Evolutionary conservation across 2,113 vertebrate genomes (phyloP), one percentile per base, ranked within the genome.

Genomic region (Phylloscopus trochilus): DNA sequence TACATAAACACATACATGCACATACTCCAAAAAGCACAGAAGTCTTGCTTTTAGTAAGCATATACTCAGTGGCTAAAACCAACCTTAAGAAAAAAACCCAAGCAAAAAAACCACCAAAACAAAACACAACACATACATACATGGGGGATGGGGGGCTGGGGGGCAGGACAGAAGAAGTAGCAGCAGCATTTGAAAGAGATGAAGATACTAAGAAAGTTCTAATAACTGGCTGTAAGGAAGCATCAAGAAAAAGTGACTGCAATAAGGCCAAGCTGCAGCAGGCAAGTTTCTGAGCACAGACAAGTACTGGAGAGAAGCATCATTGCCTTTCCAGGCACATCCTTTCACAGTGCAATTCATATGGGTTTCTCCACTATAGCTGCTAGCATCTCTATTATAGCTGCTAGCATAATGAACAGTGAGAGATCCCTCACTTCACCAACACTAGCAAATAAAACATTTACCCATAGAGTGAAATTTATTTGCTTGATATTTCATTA

Each of bases 81-180:
- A 93, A 68, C 4, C 23, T 3, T 4, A 14, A 7, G 28, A 39
- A 53, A 39, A 41, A 41, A 19, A 37, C 17, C 11, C 1, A 23
- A 18, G 13, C 9, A 21, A 49, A 31, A 14, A 22, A 35, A 4
- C 1, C n/a, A 55, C 11, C 22, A 55, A 55, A 43, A 55, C 30
- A 73, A 41, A 55, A 73, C 6, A 56, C 22, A 56, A 26, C 23
- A n/a, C 16, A 49, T 6, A 59, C 1, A 60, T 3, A 41, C 27
- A 37, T 1, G 8, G 24, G 16, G 16, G 16, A 23, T 13, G n/a
- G 22, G 4, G 23, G 7, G 4, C 2, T 21, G 3, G 5, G 1
- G 5, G 2, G 6, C 4, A 4, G 7, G 1, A 26, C 8, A 13
- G 7, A 13, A 27, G 14, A 21, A 19, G 4, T 13, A 74, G 16